Conservation (phyloP, 2,797 vertebrate species). For the Tinamus major region DNA sequence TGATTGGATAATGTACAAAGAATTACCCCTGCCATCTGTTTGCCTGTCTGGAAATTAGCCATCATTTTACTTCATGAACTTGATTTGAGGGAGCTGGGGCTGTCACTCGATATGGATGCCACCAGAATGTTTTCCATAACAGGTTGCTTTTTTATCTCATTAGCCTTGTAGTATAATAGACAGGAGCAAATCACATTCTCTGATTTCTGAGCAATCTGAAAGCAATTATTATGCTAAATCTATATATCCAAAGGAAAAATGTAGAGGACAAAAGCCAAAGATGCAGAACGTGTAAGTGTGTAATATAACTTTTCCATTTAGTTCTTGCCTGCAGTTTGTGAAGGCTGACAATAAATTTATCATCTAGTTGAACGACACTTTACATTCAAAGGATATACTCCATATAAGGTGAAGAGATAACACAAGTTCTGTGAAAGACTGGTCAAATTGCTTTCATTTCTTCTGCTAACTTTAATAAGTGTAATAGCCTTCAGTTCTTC, state of each 20-base stretch:
- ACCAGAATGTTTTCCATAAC: neutral
- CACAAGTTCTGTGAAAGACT: slow-evolving; percentile 4
- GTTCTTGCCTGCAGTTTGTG: slow-evolving; percentile 11
- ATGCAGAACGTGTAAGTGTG: neutral
- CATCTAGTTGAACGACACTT: neutral
- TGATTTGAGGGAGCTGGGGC: neutral
- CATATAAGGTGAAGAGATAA: neutral
- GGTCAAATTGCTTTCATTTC: slow-evolving; percentile 20
- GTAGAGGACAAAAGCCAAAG: neutral
- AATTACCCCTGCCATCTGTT: neutral
- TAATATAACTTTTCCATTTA: neutral
- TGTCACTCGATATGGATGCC: neutral
- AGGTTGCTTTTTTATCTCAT: neutral
- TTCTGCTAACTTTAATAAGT: slow-evolving; percentile 45
- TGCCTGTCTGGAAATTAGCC: neutral
- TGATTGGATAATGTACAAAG: neutral
- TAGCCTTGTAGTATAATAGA: neutral
- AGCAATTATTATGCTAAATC: neutral
- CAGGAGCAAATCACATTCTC: neutral
- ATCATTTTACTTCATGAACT: neutral
- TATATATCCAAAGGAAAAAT: neutral
- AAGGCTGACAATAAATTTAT: slow-evolving; percentile 32
- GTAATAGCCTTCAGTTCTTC: slow-evolving; percentile 37
- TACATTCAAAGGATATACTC: neutral
- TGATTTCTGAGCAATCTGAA: neutral